Percentiles rank a stretch among this genome's conserved stretches.
Conservation (phyloP, 2,113 vertebrate species). For the Myotis yumanensis region DNA sequence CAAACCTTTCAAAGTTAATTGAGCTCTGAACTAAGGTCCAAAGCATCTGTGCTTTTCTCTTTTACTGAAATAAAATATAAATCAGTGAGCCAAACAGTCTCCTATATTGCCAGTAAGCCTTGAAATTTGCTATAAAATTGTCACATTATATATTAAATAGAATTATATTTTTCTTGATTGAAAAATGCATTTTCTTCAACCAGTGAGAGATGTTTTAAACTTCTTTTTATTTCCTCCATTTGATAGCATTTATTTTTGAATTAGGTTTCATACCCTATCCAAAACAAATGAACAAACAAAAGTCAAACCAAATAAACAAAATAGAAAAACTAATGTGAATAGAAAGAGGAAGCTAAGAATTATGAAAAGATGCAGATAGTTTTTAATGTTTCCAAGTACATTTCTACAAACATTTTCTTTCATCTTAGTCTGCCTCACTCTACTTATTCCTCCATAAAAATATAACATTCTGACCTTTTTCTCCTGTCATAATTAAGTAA, state of each 20-base stretch:
- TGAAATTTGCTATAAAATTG: slow-evolving; percentile 12
- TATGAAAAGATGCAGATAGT: neutral
- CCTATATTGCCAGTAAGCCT: neutral
- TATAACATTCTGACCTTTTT: neutral
- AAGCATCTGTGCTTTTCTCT: slow-evolving; percentile 48
- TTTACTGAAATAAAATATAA: slow-evolving; percentile 57
- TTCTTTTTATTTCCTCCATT: neutral
- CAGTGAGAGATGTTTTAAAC: neutral
- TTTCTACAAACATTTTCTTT: neutral
- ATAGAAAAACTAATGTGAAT: neutral
- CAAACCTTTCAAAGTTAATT: slow-evolving; percentile 62
- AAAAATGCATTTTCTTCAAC: slow-evolving; percentile 2
- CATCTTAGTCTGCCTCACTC: neutral
- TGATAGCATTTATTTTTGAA: neutral
- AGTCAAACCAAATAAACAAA: neutral
- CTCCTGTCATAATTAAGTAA: neutral
- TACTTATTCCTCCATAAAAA: neutral
- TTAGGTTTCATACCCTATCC: neutral
- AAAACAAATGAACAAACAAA: neutral
- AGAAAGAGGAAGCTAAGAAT: neutral
- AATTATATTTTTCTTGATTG: neutral
- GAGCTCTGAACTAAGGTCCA: slow-evolving; percentile 53
- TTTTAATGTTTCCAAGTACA: neutral
- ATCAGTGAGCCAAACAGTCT: slow-evolving; percentile 20
- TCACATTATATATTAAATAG: neutral